Conservation (phyloP, 2,888 invertebrate species). For the Philopedon plagiatum region DNA sequence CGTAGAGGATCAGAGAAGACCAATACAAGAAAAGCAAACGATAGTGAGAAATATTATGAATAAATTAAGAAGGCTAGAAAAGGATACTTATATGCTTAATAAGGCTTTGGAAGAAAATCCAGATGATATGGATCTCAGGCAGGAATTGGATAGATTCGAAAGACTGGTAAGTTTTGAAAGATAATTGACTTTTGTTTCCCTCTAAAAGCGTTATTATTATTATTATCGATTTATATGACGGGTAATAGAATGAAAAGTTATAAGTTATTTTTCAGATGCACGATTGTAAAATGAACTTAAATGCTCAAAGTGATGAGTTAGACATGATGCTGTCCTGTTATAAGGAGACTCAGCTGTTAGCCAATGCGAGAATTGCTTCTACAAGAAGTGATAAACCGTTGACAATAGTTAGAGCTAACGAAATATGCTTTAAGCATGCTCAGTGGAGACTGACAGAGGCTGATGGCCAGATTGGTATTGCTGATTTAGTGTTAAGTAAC, state of each 20-base stretch:
- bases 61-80: constrained; percentile 87
- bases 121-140: constrained; percentile 73
- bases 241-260: too few species aligned
- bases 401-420: constrained; percentile 86
- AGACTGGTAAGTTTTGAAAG: constrained; percentile 70
- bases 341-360: constrained; percentile 82
- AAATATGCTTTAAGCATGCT: constrained; percentile 98
- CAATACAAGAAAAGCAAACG: constrained; percentile 93
- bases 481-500: constrained; percentile 94
- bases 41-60: constrained; percentile 83
- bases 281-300: constrained; percentile 91
- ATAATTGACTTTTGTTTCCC: background rate
- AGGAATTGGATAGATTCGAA: constrained; percentile 81
- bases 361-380: constrained; percentile 74
- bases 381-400: constrained; percentile 80
- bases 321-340: constrained; percentile 96
- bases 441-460: constrained; percentile 98
- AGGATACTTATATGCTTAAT: constrained; percentile 90
- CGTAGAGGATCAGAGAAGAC: constrained; percentile 91
- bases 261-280: constrained; percentile 74
- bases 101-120: constrained; percentile 82
- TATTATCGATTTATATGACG: too few species aligned
- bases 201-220: too few species aligned
- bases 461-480: constrained; percentile 97
- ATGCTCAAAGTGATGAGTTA: constrained; percentile 91